A percentile compares a stretch with the other conserved stretches of the same genome.
Conservation (phyloP, 2,888 invertebrate genomes). For the Brenthis ino region DNA sequence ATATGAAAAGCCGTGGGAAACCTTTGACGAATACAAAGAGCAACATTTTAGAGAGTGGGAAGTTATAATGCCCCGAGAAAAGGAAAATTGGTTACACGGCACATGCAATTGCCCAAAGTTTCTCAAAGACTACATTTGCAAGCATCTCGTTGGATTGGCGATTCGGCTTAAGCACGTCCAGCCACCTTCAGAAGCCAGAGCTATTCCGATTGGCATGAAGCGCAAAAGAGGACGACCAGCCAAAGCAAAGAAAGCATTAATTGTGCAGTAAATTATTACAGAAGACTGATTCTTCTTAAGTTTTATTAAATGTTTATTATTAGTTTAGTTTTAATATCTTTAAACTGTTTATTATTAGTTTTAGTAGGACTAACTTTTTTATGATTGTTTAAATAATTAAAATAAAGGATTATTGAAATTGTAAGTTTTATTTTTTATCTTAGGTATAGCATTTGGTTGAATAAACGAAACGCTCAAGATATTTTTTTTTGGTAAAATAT, state of each 20-base stretch:
- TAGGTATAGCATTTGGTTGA: too few relatives aligned
- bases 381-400: too few relatives aligned
- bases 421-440: too few relatives aligned
- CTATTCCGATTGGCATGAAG: slow-evolving; percentile 29
- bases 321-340: neutral
- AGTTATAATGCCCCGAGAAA: slow-evolving; percentile 29
- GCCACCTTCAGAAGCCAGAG: slow-evolving; percentile 28
- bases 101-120: slow-evolving; percentile 37
- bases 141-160: slow-evolving; percentile 33
- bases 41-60: slow-evolving; percentile 35
- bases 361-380: too few relatives aligned
- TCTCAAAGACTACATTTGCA: slow-evolving; percentile 38
- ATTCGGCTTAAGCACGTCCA: slow-evolving; percentile 26
- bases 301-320: neutral
- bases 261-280: slow-evolving; percentile 16
- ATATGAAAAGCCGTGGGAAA: neutral
- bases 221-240: slow-evolving; percentile 32
- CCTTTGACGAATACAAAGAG: slow-evolving; percentile 39
- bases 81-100: slow-evolving; percentile 26
- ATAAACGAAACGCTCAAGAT: too few relatives aligned
- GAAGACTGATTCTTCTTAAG: slow-evolving; percentile 1
- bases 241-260: slow-evolving; percentile 34
- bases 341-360: too few relatives aligned
- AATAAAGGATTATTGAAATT: too few relatives aligned
- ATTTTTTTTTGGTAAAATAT: too few relatives aligned